These are phyloP conservation scores for Chydorus sphaericus DNA, from an alignment of 2,888 invertebrate species.

Conservation along the genomic window DNA sequence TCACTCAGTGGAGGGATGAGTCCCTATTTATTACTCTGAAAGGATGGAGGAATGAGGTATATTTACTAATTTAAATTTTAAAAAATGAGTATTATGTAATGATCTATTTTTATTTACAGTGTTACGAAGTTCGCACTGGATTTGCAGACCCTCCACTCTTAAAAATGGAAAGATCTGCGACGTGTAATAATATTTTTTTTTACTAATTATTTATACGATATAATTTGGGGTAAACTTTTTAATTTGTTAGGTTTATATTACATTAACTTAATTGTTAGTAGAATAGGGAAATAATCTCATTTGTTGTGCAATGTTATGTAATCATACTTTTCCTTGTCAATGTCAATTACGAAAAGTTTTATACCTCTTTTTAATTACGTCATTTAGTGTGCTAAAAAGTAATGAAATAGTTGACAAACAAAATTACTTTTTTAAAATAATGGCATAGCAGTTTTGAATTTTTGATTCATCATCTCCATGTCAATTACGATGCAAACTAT, in stretches of 20 bases:
- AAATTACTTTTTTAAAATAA: no score
- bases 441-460: no score
- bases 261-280: constrained; percentile 1
- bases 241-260: background rate
- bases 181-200: constrained; percentile 42
- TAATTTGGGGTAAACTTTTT: constrained; percentile 5
- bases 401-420: no score
- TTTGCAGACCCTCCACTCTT: constrained; percentile 44
- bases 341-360: no score
- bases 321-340: no score
- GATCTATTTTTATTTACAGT: constrained; percentile 37
- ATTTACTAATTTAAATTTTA: no score
- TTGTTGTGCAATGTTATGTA: no score
- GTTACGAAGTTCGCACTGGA: constrained; percentile 75
- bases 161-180: constrained; percentile 81
- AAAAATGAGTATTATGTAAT: background rate
- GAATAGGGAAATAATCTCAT: no score
- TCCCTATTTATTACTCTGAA: constrained; percentile 63
- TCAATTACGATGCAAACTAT: no score
- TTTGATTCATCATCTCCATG: no score
- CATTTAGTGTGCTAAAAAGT: no score
- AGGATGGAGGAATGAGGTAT: constrained; percentile 87
- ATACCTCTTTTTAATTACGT: no score
- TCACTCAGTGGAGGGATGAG: constrained; percentile 56
- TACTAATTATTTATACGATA: constrained; percentile 4